A percentile compares a stretch with the other conserved stretches of the same genome.
phyloP scores from a whole-genome alignment of 2,113 vertebrate species.

The Indicator maculatus region DNA sequence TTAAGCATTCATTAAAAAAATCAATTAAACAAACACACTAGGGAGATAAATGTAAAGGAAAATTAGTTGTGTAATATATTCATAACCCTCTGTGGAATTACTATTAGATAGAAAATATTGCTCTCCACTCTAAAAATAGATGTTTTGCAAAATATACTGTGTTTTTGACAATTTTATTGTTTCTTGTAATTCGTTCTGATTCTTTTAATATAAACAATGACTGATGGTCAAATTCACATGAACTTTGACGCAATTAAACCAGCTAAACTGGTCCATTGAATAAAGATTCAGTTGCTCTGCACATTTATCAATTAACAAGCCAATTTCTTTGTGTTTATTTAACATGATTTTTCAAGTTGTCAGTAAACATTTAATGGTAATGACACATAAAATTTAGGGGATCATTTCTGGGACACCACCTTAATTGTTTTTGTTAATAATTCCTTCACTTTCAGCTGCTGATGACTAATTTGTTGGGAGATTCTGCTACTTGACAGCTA shows the following conservation, averaged over 20 bases:
- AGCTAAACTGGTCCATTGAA: not conserved
- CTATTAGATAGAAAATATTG: not conserved
- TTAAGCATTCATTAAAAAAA: too few species aligned
- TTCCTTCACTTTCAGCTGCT: not conserved
- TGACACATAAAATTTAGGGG: not conserved
- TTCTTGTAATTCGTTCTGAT: not conserved
- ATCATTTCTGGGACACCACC: not conserved
- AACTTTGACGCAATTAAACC: not conserved
- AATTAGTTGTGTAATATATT: not conserved
- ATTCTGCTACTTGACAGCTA: not conserved
- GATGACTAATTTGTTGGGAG: not conserved
- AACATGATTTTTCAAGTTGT: not conserved
- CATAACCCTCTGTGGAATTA: not conserved
- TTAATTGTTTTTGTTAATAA: not conserved
- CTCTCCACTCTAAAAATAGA: not conserved
- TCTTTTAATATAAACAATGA: not conserved
- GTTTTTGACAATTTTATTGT: not conserved
- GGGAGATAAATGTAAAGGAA: not conserved
- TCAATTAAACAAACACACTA: not conserved
- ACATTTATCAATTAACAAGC: not conserved
- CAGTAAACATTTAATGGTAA: not conserved
- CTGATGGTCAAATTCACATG: not conserved
- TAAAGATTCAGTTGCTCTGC: not conserved
- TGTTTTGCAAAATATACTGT: not conserved
- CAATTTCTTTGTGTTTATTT: not conserved